Evolutionary conservation across 1,140 invertebrate species (phyloP).

Genomic region (Bombus waltoni): DNA sequence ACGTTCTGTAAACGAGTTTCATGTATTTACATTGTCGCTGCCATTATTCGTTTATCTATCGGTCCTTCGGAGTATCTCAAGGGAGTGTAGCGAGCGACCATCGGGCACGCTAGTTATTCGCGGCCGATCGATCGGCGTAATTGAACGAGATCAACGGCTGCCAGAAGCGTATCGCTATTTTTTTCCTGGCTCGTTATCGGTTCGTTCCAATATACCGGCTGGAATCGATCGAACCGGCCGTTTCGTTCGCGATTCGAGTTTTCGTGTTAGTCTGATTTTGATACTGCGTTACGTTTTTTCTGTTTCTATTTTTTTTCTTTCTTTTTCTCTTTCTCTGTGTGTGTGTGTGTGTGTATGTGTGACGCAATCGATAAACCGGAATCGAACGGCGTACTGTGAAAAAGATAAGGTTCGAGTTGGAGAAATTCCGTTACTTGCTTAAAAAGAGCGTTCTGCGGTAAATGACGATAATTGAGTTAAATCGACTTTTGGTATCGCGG

Average conservation of each 20-base stretch:
- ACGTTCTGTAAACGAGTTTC: slow-evolving; percentile 46
- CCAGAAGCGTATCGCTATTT: slow-evolving; percentile 22
- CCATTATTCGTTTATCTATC: slow-evolving; percentile 53
- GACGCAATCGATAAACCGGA: background rate
- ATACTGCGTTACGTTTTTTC: background rate
- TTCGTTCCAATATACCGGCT: background rate
- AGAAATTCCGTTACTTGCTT: background rate
- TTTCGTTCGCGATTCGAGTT: slow-evolving; percentile 8
- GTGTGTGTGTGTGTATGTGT: background rate
- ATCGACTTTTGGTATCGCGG: background rate
- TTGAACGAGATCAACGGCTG: slow-evolving; percentile 26
- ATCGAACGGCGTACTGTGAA: background rate
- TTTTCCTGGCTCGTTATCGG: slow-evolving; percentile 29
- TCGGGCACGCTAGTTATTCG: slow-evolving; percentile 1
- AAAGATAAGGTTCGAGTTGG: background rate
- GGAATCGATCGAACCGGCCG: background rate
- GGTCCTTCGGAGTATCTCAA: slow-evolving; percentile 37
- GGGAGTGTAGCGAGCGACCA: slow-evolving; percentile 3
- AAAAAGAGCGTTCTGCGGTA: background rate
- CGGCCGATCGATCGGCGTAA: slow-evolving; percentile 20
- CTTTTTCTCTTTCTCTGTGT: background rate
- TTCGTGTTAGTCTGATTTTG: background rate
- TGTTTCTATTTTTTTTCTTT: background rate
- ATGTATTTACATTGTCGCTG: slow-evolving; percentile 31
- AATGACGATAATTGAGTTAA: background rate